A percentile compares a stretch with the other conserved stretches of the same genome.
phyloP scores from a whole-genome alignment of 2,113 vertebrate species.

The Clarias macrocephalus region DNA sequence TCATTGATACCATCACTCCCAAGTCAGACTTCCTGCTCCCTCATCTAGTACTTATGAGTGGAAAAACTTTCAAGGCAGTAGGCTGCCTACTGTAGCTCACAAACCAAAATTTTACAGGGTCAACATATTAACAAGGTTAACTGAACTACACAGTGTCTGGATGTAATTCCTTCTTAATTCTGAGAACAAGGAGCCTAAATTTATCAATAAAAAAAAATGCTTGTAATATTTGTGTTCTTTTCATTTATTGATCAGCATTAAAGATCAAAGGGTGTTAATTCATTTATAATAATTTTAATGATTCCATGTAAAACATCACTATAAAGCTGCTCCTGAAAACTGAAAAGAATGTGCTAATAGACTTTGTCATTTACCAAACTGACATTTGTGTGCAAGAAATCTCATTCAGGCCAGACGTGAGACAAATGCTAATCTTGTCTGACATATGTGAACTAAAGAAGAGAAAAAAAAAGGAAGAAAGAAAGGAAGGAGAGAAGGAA shows the following conservation, averaged over 20 bases:
- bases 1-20: no score
- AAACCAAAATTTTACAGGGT: no score
- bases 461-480: neutral
- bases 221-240: neutral
- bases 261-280: neutral
- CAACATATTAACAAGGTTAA: no score
- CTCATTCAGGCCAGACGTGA: constrained; percentile 46
- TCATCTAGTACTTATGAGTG: no score
- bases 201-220: neutral
- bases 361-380: constrained; percentile 45
- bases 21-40: no score
- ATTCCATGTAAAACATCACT: neutral
- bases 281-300: neutral
- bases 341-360: constrained; percentile 43
- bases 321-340: constrained; percentile 15
- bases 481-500: neutral
- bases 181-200: neutral
- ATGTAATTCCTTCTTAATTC: neutral
- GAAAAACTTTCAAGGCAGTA: no score
- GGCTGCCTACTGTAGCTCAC: no score
- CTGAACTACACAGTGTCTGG: neutral
- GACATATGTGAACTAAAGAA: constrained; percentile 21
- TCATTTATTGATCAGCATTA: neutral
- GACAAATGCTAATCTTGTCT: constrained; percentile 45
- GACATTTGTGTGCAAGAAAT: constrained; percentile 43